A percentile compares a stretch with the other conserved stretches of the same genome.
These are phyloP conservation scores for Clarias laeviceps DNA, from an alignment of 2,797 vertebrate species.

Conservation along the genomic window DNA sequence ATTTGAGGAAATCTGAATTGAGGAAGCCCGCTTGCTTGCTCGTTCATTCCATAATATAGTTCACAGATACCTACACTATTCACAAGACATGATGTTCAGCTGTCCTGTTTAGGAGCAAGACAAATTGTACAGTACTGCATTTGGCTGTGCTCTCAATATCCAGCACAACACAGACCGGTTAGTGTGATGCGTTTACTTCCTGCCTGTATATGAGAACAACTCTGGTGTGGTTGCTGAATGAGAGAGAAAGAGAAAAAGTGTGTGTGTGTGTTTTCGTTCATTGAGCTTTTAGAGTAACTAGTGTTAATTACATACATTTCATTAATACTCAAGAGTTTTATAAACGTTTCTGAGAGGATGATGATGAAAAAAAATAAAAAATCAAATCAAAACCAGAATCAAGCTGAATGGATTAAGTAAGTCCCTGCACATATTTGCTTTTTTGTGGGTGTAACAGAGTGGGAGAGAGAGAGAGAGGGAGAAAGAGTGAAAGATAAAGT, in stretches of 20 bases:
- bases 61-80: neutral
- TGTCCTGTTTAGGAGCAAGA: slow-evolving; percentile 3
- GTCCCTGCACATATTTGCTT: slow-evolving; percentile 38
- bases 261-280: neutral
- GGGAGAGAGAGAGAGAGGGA: no score
- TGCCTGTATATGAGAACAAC: neutral
- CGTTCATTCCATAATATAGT: neutral
- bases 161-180: neutral
- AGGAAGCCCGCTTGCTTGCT: neutral
- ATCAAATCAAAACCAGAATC: slow-evolving; percentile 1
- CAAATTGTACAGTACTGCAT: neutral
- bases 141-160: neutral
- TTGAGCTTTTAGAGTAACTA: slow-evolving; percentile 16
- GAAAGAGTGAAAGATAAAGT: neutral
- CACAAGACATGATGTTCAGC: neutral
- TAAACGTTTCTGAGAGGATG: neutral
- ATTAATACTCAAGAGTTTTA: neutral
- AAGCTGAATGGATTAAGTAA: slow-evolving; percentile 2
- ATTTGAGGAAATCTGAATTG: slow-evolving; percentile 3
- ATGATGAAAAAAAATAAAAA: neutral
- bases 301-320: neutral
- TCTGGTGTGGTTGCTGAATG: neutral
- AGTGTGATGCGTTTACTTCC: neutral
- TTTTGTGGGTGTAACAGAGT: neutral
- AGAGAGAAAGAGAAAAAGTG: neutral